Evolutionary conservation across 1,140 invertebrate species (phyloP), one percentile per base, ranked within the genome.

Genomic region (Caenorhabditis inopinata): DNA sequence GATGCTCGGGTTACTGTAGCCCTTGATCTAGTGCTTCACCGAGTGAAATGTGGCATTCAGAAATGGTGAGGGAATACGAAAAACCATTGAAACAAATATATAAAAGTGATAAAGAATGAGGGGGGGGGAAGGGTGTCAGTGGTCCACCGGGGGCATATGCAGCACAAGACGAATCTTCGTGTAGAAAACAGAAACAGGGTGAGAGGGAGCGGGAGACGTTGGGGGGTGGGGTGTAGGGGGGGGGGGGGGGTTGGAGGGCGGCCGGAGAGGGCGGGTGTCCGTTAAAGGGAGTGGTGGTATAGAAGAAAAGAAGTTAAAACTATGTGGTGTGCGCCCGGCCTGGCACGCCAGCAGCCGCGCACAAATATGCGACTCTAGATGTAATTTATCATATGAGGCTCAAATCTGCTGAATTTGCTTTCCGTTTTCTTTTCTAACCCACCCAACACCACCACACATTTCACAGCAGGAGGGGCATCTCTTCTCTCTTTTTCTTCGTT

Each of bases 311-410:
- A 68, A 68, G 58, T 68, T 68, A 68, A 38, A 68, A 68, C 51
- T 68, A n/a, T 68, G 32, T 18, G n/a, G n/a, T n/a, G n/a, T n/a
- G n/a, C n/a, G n/a, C n/a, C n/a, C n/a, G n/a, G n/a, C n/a, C n/a
- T n/a, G n/a, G n/a, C 49, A 23, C 18, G 27, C 49, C 49, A 53
- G 1, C 49, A 53, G 12, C 49, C 23, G 21, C 21, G 32, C 58
- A 68, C 58, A 38, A 68, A 68, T 68, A 68, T 68, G 58, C 58
- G 58, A 68, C 58, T 68, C 58, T 68, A 68, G 58, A 68, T 68
- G 58, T 68, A 68, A 68, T 68, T 68, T 68, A 68, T 68, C 58
- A 68, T 68, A 68, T 68, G 58, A 68, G 58, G 58, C 58, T 68
- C 58, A 68, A 68, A 68, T 68, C 58, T 68, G 58, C 58, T 68